Conservation (phyloP, 1,140 invertebrate species). For the Anastrepha obliqua region DNA sequence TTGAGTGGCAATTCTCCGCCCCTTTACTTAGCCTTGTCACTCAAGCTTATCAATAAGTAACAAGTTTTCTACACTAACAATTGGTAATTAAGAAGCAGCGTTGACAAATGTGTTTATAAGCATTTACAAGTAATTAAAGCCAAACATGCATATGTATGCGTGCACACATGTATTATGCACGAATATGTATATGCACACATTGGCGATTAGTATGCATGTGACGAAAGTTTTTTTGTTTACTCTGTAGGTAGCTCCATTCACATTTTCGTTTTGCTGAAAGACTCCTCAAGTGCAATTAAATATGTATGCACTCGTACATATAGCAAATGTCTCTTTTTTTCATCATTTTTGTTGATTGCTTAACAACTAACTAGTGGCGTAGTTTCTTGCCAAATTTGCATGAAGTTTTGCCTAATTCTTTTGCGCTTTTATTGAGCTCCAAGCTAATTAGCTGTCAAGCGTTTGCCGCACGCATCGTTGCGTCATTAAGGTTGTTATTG, state of each 20-base stretch:
- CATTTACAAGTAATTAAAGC: not conserved
- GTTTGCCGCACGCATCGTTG: not conserved
- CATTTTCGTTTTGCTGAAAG: not conserved
- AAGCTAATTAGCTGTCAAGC: constrained; percentile 12
- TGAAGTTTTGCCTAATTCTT: constrained; percentile 3
- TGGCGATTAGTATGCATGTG: not conserved
- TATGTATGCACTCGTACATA: not conserved
- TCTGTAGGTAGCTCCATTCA: not conserved
- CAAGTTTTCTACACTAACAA: not conserved
- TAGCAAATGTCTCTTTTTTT: not conserved
- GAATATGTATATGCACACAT: not conserved
- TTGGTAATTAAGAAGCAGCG: not conserved
- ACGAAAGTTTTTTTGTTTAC: not conserved
- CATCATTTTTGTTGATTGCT: not conserved
- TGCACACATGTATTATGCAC: not conserved
- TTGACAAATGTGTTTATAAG: not conserved
- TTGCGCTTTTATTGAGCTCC: constrained; percentile 7
- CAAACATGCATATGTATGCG: not conserved
- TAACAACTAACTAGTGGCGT: not conserved
- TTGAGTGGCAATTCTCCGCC: not conserved
- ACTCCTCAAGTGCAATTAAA: not conserved
- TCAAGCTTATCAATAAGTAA: not conserved
- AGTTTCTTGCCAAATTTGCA: not conserved
- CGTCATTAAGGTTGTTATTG: not conserved
- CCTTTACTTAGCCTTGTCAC: not conserved